A percentile compares a stretch with the other conserved stretches of the same genome.
These are phyloP conservation scores for Scaptomyza cyrtandrae DNA, from an alignment of 2,888 invertebrate genomes.

Conservation along the genomic window DNA sequence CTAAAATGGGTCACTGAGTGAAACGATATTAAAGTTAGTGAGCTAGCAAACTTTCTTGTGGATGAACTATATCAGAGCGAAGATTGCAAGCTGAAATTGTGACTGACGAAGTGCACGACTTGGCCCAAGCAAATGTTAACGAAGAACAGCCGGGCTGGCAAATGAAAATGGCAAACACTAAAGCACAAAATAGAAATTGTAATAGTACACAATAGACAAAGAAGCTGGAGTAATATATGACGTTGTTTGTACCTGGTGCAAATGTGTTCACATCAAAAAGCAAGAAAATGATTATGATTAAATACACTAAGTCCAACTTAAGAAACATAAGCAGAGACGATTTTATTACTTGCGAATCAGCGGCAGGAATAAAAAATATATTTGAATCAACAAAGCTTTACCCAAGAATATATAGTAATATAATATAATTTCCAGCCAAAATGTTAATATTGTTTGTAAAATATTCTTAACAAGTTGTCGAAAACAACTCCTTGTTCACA, in stretches of 20 bases:
- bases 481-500: too few relatives aligned
- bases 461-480: too few relatives aligned
- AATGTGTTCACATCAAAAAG: slow-evolving; percentile 15
- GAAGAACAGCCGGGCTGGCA: slow-evolving; percentile 12
- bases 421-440: too few relatives aligned
- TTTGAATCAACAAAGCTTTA: too few relatives aligned
- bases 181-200: slow-evolving; percentile 38
- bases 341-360: too few relatives aligned
- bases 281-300: slow-evolving; percentile 11
- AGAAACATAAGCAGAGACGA: too few relatives aligned
- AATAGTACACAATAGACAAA: neutral
- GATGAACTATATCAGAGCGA: neutral
- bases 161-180: slow-evolving; percentile 44
- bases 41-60: neutral
- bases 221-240: too few relatives aligned
- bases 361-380: too few relatives aligned
- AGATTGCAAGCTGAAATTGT: neutral
- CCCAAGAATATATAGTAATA: too few relatives aligned
- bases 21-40: slow-evolving; percentile 9
- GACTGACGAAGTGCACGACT: slow-evolving; percentile 14
- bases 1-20: slow-evolving; percentile 21
- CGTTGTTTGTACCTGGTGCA: slow-evolving; percentile 1
- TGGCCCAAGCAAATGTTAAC: slow-evolving; percentile 30
- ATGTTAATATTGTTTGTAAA: too few relatives aligned
- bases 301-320: neutral